phyloP scores from a whole-genome alignment of 2,888 invertebrate species.

The Cephus pulcher region DNA sequence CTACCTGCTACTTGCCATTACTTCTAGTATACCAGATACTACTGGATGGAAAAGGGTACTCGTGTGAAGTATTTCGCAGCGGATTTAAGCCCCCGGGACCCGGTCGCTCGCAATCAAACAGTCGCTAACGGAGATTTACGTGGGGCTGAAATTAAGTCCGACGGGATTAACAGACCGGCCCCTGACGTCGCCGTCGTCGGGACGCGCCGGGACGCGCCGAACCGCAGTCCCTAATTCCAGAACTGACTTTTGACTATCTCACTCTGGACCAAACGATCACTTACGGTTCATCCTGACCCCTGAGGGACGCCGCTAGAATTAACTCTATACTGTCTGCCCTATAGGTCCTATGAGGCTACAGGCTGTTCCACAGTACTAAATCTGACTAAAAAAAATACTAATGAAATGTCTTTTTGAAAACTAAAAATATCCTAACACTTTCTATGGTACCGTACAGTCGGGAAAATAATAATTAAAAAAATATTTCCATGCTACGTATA shows the following conservation, averaged over 20 bases:
- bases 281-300: neutral
- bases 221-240: neutral
- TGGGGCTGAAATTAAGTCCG: slow-evolving; percentile 59
- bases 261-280: neutral
- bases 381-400: neutral
- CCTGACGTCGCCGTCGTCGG: neutral
- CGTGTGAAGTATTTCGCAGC: slow-evolving; percentile 23
- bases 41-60: neutral
- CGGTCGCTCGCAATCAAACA: slow-evolving; percentile 58
- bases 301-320: neutral
- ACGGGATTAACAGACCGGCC: slow-evolving; percentile 53
- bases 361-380: neutral
- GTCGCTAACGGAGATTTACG: slow-evolving; percentile 64
- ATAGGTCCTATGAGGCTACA: neutral
- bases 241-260: slow-evolving; percentile 6
- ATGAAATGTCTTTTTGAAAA: neutral
- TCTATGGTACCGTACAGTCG: neutral
- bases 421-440: neutral
- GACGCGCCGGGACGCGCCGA: neutral
- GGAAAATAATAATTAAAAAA: neutral
- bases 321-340: neutral
- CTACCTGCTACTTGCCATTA: neutral
- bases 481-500: neutral
- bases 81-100: slow-evolving; percentile 23
- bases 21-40: neutral